Evolutionary conservation across 2,113 vertebrate genomes (phyloP), one percentile per base, ranked within the genome.

Genomic region (Malurus melanocephalus): DNA sequence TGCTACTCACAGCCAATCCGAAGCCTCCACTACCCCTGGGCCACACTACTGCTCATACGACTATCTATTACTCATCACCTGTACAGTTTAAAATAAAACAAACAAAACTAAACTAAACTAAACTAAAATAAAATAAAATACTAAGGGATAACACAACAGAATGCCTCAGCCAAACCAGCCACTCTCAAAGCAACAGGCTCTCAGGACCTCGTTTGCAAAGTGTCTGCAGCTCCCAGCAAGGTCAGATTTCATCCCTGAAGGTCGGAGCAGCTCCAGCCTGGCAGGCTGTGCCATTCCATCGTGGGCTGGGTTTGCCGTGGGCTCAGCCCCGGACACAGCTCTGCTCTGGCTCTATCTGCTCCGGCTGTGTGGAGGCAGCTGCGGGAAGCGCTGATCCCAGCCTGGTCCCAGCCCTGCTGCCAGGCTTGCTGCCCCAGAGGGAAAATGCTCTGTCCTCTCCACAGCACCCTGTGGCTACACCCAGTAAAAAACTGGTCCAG

Each of bases 201-300:
- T 28, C 35, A 67, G 28, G 26, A 74, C 7, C 57, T 49, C 7
- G 1, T 53, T 42, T 84, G 53, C 53, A 45, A 73, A 87, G 19
- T 3, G 8, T 52, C 16, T 74, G 45, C 61, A 80, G 55, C 61
- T 88, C 78, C 62, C 57, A 83, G n/a, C 92, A 95, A 95, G 92
- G 90, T 93, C 94, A 88, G 62, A 42, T 92, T 94, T 78, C 13
- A 0, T 40, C 55, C 74, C 88, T 79, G 78, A 95, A 95, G 94
- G 92, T 95, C 84, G 20, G 71, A 84, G 40, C 45, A 69, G 80
- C 59, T 88, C 69, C 66, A 81, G 87, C 51, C 69, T 67, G 68
- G 60, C 87, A 91, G 52, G 52, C 80, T 90, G 61, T 94, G 84
- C 83, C 87, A 92, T 33, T 73, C 43, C 60, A 77, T 32, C 2